These are phyloP conservation scores for Psammodynastes pulverulentus DNA, from an alignment of 2,113 vertebrate genomes.

Conservation along the genomic window DNA sequence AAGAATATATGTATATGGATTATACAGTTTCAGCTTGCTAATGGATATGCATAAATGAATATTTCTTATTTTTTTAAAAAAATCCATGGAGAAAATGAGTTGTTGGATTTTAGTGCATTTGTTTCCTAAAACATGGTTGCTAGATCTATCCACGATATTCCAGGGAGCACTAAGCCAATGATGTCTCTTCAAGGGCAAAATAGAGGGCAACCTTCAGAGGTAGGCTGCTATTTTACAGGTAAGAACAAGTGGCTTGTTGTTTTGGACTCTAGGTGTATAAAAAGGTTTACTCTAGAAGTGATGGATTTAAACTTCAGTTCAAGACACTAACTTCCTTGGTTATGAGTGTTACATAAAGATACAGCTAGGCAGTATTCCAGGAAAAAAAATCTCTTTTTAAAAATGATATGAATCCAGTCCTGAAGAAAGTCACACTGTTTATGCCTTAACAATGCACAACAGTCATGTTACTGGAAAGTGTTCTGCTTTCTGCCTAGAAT, in stretches of 20 bases:
- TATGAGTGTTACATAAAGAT: slow-evolving; percentile 31
- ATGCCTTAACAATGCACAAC: slow-evolving; percentile 1
- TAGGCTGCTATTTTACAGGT: background rate
- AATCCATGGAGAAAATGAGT: background rate
- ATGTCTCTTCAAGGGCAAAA: slow-evolving; percentile 19
- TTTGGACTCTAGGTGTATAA: slow-evolving; percentile 12
- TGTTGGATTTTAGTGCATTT: background rate
- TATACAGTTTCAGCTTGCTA: background rate
- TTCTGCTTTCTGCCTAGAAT: background rate
- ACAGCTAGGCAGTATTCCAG: slow-evolving; percentile 38
- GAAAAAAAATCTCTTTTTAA: slow-evolving; percentile 41
- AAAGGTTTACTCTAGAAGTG: slow-evolving; percentile 15
- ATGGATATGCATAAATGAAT: background rate
- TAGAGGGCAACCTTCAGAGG: slow-evolving; percentile 27
- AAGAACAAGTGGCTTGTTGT: slow-evolving; percentile 24
- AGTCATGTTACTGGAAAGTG: background rate
- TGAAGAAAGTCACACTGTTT: background rate
- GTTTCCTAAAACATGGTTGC: background rate
- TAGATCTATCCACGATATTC: background rate
- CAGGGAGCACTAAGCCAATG: background rate
- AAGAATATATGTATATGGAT: background rate
- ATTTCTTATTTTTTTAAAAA: background rate
- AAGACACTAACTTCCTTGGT: slow-evolving; percentile 31
- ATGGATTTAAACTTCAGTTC: slow-evolving; percentile 33
- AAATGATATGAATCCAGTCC: background rate